These are phyloP conservation scores for Conus canariensis DNA, from an alignment of 2,888 invertebrate genomes.

Conservation along the genomic window DNA sequence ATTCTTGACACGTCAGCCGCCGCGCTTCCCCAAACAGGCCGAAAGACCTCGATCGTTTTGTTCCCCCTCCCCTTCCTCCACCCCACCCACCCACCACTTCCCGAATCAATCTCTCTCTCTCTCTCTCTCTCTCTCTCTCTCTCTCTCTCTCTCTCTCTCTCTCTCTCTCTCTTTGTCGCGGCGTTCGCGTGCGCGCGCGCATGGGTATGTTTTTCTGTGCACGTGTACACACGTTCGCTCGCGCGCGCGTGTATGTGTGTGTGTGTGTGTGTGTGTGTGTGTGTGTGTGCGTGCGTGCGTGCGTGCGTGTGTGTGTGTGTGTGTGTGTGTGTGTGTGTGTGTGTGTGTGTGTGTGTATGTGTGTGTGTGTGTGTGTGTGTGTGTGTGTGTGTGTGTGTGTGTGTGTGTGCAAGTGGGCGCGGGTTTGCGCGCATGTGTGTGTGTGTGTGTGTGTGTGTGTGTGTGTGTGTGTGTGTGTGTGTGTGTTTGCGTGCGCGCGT, in stretches of 20 bases:
- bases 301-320: not conserved
- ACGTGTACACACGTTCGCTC: not conserved
- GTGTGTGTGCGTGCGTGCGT: conserved; percentile 22
- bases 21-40: too few relatives aligned
- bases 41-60: too few relatives aligned
- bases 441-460: not conserved
- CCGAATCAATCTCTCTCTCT: too few relatives aligned
- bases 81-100: too few relatives aligned
- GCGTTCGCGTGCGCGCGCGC: not conserved
- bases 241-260: not conserved
- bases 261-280: conserved; percentile 16
- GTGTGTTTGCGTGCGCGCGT: too few relatives aligned
- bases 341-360: not conserved
- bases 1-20: too few relatives aligned
- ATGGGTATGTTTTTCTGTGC: not conserved
- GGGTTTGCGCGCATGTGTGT: not conserved
- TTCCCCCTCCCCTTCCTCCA: too few relatives aligned
- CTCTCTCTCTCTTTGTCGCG: too few relatives aligned
- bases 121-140: too few relatives aligned
- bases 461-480: too few relatives aligned
- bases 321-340: conserved; percentile 5
- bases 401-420: not conserved
- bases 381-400: not conserved
- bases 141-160: too few relatives aligned
- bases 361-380: conserved; percentile 4